Base-by-base conservation (phyloP, 2,113 vertebrate species). In the Alectura lathami region DNA sequence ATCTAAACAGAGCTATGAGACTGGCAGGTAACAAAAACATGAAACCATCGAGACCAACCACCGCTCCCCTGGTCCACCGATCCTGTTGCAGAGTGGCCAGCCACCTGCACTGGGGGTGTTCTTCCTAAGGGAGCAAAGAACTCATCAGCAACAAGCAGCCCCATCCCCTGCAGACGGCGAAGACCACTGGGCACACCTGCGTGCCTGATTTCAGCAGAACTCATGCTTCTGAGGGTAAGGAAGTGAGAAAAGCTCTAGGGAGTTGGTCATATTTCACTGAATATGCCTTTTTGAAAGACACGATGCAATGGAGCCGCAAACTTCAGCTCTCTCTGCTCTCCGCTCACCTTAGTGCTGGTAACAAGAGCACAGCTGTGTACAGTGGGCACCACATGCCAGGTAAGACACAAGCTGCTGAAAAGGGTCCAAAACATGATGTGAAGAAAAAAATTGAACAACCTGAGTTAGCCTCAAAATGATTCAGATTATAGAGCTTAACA, bases 331-430 rank as follows among this genome's bases (percentile, higher is more conserved):
- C 2, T 3, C 4, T 5, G 17, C 9, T 38, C 42, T 76, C 45
- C 48, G 68, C 63, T 43, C 43, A 79, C 82, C 74, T 94, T 34
- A 59, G 64, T 4, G 0, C 38, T 32, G 27, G 14, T 53, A 86
- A 51, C 36, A 62, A 66, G 13, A 1, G 14, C 8, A 13, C 22
- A 76, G 2, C 6, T 43, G 69, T 75, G 83, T 26, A n/a, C 14
- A 54, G 56, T 2, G 17, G 45, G 22, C 6, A 47, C 11, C 6
- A 24, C 1, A 0, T 0, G 2, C 13, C 34, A 48, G 4, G 26
- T 57, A 53, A 51, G 62, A 63, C 5, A 73, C 1, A 5, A 2
- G 11, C 30, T 66, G 53, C 23, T 30, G 13, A 24, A 62, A 90
- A 62, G 20, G 6, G 16, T 32, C 23, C 27, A 42, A 77, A 91